Evolutionary conservation across 92 coral and sea anemone species (phyloP).

Genomic region (Ricordea florida): DNA sequence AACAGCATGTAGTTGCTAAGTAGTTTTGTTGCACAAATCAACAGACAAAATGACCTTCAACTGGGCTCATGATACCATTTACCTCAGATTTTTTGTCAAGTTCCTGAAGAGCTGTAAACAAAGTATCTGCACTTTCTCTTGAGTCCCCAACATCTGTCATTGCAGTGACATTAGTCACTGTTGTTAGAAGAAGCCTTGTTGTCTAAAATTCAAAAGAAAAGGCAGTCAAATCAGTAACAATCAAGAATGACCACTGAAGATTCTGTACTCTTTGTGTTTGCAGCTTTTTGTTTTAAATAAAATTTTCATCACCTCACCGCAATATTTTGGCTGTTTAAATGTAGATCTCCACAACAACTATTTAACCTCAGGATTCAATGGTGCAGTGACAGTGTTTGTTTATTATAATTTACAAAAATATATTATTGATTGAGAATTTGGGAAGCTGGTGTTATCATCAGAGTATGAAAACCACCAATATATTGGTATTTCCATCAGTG

Average conservation of each 20-base stretch:
- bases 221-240: neutral
- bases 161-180: slow-evolving; percentile 73
- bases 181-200: slow-evolving; percentile 72
- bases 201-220: slow-evolving; percentile 43
- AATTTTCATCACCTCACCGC: too few species aligned
- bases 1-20: neutral
- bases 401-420: neutral
- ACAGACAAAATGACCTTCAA: too few species aligned
- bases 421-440: neutral
- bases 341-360: too few species aligned
- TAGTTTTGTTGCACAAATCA: too few species aligned
- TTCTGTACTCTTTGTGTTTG: too few species aligned
- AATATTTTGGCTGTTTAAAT: too few species aligned
- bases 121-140: slow-evolving; percentile 71
- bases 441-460: too few species aligned
- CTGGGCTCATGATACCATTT: neutral
- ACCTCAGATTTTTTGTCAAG: slow-evolving; percentile 71
- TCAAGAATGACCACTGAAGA: too few species aligned
- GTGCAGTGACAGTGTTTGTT: too few species aligned
- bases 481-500: neutral
- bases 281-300: too few species aligned
- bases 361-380: too few species aligned
- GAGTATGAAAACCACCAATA: too few species aligned
- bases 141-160: slow-evolving; percentile 95
- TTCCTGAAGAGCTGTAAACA: slow-evolving; percentile 56